Evolutionary conservation across 35 echinoderm and acorn worm genomes (phyloP).

Genomic region (Acanthaster planci): DNA sequence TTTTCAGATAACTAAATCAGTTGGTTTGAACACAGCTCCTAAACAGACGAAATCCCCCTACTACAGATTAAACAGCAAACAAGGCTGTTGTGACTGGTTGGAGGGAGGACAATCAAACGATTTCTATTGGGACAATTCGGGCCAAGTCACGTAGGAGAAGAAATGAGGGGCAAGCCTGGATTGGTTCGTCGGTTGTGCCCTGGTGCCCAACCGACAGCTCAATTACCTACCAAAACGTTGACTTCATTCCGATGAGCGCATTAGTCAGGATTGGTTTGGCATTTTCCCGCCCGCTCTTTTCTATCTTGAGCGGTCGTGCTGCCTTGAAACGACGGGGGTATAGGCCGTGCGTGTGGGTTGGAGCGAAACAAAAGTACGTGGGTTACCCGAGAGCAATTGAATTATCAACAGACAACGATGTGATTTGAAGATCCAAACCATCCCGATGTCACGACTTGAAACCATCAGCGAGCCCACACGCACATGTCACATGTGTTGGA

Average conservation of each 20-base stretch:
- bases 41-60: neutral
- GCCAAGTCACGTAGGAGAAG: neutral
- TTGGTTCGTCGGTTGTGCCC: neutral
- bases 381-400: neutral
- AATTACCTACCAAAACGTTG: constrained; percentile 17
- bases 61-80: neutral
- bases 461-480: neutral
- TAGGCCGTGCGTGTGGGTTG: neutral
- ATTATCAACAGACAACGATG: neutral
- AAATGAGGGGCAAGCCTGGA: neutral
- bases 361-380: neutral
- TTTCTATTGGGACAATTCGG: neutral
- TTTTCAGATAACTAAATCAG: constrained; percentile 20
- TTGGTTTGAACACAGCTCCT: neutral
- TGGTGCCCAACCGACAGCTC: constrained; percentile 6
- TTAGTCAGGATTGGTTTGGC: neutral
- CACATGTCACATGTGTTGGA: neutral
- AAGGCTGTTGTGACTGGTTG: neutral
- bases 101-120: neutral
- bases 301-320: constrained; percentile 1
- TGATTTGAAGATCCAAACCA: constrained; percentile 1
- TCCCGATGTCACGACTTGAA: neutral
- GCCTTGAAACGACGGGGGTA: neutral
- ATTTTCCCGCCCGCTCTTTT: neutral
- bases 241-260: neutral